Evolutionary conservation across 2,888 invertebrate genomes (phyloP), one percentile per base, ranked within the genome.

Genomic region (Falcaria lacertinaria): DNA sequence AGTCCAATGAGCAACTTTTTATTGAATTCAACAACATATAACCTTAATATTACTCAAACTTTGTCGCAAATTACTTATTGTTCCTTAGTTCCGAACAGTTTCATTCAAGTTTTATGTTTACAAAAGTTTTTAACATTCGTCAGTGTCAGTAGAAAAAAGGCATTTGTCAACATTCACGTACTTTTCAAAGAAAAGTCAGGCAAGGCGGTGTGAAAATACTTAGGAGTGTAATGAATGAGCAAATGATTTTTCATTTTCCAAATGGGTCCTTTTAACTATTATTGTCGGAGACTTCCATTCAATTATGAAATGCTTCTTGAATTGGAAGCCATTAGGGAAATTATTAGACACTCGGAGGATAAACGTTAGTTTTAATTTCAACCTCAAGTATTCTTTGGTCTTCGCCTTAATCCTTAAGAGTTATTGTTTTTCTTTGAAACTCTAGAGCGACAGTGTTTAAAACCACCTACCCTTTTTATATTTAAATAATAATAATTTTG

Each of bases 271-370:
- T 48, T 47, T 44, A 43, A 39, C 45, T 50, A 47, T 52, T 54
- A 60, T 63, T 54, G 60, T 52, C 47, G 41, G 38, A 56, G 48
- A 45, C 54, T 50, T 53, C 57, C 60, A 64, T 68, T 68, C 58
- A 55, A 60, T 60, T 66, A 57, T 62, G 58, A 65, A 64, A 60
- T 50, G 44, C 50, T 52, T 48, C 42, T 51, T 49, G 50, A 52
- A 57, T 61, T 48, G 43, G 45, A 39, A 32, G 49, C 60, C 58
- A 64, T 72, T 66, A 64, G 35, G 57, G 52, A 61, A 60, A 69
- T 57, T 57, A 60, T 53, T 48, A 52, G 41, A 52, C 56, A 52
- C 50, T 47, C 39, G 45, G 47, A 39, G 33, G 43, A 45, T 43
- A 34, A 11, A 16, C 45, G 43, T 36, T 38, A 44, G 40, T 43